Evolutionary conservation across 2,888 invertebrate genomes (phyloP).

Genomic region (Papilio demoleus): DNA sequence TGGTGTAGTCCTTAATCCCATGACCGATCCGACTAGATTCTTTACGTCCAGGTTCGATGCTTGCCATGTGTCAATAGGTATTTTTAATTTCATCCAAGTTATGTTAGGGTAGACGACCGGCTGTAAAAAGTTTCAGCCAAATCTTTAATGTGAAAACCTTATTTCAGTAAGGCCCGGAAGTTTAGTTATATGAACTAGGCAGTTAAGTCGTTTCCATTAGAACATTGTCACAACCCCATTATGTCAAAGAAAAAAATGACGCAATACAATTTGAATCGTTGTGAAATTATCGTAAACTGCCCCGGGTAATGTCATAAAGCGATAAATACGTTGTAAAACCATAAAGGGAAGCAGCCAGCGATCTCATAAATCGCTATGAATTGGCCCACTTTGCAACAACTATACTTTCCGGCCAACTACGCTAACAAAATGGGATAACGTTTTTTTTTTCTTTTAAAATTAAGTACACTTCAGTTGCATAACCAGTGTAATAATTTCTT

Average conservation of each 20-base stretch:
- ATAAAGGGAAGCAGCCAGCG: slow-evolving; percentile 74
- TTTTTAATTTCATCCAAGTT: no score
- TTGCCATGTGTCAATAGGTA: no score
- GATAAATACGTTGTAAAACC: slow-evolving; percentile 82
- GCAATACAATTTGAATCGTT: slow-evolving; percentile 33
- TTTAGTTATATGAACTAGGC: slow-evolving; percentile 7
- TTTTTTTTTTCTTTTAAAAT: slow-evolving; percentile 39
- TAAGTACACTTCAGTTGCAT: slow-evolving; percentile 9
- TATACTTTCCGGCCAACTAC: slow-evolving; percentile 55
- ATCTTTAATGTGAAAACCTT: no score
- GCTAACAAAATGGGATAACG: slow-evolving; percentile 46
- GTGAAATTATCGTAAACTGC: slow-evolving; percentile 69
- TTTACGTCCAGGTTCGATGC: no score
- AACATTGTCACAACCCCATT: slow-evolving; percentile 19
- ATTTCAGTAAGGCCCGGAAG: no score
- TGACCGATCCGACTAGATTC: no score
- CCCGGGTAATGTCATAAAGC: slow-evolving; percentile 71
- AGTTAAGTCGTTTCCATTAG: slow-evolving; percentile 37
- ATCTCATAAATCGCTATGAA: slow-evolving; percentile 72
- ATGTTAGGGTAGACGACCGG: no score
- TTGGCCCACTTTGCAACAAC: slow-evolving; percentile 72
- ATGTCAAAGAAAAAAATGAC: slow-evolving; percentile 34
- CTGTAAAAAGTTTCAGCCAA: no score
- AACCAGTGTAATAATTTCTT: no score
- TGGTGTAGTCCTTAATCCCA: no score